These are phyloP conservation scores for Lepidochitona cinerea DNA, from an alignment of 2,888 invertebrate genomes.

Conservation along the genomic window DNA sequence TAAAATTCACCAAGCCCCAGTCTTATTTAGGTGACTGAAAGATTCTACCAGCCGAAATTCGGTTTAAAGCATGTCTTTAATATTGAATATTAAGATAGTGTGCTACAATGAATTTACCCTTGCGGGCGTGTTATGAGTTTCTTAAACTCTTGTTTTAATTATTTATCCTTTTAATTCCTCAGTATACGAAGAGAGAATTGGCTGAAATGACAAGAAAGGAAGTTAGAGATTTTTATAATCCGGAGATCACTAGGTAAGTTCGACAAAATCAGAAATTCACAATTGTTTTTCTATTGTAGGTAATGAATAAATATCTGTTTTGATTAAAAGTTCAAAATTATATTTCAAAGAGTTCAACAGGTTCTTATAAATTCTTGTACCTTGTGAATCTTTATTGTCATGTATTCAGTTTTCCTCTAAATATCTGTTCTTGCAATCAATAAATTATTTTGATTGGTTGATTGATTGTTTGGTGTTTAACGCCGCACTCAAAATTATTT, in stretches of 20 bases:
- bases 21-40: too few species aligned
- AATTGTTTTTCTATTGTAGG: too few species aligned
- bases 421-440: not conserved
- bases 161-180: not conserved
- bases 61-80: too few species aligned
- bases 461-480: too few species aligned
- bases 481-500: too few species aligned
- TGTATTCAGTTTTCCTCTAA: not conserved
- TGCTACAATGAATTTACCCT: too few species aligned
- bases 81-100: too few species aligned
- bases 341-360: too few species aligned
- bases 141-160: not conserved
- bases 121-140: too few species aligned
- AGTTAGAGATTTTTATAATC: not conserved
- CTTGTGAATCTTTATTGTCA: too few species aligned
- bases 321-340: not conserved
- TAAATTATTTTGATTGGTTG: not conserved
- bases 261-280: not conserved
- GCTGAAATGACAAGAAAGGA: not conserved
- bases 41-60: not conserved
- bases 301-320: not conserved
- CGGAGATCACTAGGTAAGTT: not conserved
- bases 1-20: too few species aligned
- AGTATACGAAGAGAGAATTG: not conserved
- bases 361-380: too few species aligned